Evolutionary conservation across 2,888 invertebrate species (phyloP).

Genomic region (Julus scandinavius): DNA sequence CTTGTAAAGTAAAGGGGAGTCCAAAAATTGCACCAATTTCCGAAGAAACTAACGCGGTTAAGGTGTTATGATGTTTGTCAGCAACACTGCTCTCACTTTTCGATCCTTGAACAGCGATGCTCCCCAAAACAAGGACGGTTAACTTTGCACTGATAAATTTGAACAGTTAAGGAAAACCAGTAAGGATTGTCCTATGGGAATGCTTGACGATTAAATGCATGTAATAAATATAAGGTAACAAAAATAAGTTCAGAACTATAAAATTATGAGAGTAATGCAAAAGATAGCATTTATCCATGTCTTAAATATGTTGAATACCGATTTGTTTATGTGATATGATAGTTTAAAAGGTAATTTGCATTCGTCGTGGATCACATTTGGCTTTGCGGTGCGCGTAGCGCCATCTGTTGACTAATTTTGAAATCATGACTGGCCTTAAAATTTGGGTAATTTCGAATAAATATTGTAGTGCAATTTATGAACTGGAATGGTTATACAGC

Average conservation of each 20-base stretch:
- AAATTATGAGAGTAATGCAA: neutral
- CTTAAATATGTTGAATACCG: neutral
- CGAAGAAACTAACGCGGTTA: conserved; percentile 64
- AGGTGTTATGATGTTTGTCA: conserved; percentile 55
- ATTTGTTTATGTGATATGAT: neutral
- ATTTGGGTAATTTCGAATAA: neutral
- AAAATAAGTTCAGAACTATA: neutral
- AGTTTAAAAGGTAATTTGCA: neutral
- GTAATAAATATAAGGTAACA: neutral
- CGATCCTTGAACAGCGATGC: conserved; percentile 56
- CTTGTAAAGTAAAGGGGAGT: conserved; percentile 56
- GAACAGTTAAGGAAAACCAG: neutral
- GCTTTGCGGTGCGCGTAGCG: neutral
- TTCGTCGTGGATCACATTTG: neutral
- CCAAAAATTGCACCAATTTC: conserved; percentile 69
- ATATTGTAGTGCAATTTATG: neutral
- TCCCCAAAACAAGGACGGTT: conserved; percentile 56
- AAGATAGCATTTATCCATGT: neutral
- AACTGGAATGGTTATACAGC: too few relatives aligned
- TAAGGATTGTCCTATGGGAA: neutral
- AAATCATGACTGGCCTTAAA: neutral
- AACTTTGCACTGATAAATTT: neutral
- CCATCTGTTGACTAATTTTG: neutral
- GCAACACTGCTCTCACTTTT: conserved; percentile 56
- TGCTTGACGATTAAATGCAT: neutral